Conservation (phyloP, 2,113 vertebrate species). For the Actinemys pallida region DNA sequence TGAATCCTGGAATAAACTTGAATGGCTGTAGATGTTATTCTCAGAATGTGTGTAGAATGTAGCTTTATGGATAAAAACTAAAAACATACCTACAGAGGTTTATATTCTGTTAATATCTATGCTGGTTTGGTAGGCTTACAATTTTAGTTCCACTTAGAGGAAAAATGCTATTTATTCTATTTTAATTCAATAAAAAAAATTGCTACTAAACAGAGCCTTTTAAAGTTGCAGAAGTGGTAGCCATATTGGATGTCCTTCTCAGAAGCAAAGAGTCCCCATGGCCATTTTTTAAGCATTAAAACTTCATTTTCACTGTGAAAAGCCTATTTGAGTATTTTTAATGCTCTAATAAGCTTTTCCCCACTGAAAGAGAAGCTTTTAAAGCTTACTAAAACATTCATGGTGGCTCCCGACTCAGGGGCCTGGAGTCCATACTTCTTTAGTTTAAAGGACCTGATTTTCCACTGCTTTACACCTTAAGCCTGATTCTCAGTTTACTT, state of each 20-base stretch:
- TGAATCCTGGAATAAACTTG: background rate
- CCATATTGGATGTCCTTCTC: constrained; percentile 22
- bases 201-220: background rate
- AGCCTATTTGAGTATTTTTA: constrained; percentile 44
- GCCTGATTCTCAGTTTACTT: background rate
- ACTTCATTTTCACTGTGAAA: constrained; percentile 53
- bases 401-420: background rate
- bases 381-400: constrained; percentile 69
- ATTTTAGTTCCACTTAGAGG: background rate
- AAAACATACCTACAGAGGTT: background rate
- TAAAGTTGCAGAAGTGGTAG: background rate
- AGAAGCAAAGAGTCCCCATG: constrained; percentile 22
- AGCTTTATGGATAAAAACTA: background rate
- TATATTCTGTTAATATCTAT: background rate
- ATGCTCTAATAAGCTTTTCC: constrained; percentile 64
- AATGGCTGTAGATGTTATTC: background rate
- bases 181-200: background rate
- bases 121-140: background rate
- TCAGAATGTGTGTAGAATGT: background rate
- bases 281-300: constrained; percentile 47
- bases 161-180: constrained; percentile 25
- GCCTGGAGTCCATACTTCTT: background rate
- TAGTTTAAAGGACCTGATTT: constrained; percentile 24
- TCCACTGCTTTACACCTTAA: background rate
- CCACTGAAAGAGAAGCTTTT: constrained; percentile 69